phyloP scores from a whole-genome alignment of 2,113 vertebrate genomes.

The Atherinomorus stipes region DNA sequence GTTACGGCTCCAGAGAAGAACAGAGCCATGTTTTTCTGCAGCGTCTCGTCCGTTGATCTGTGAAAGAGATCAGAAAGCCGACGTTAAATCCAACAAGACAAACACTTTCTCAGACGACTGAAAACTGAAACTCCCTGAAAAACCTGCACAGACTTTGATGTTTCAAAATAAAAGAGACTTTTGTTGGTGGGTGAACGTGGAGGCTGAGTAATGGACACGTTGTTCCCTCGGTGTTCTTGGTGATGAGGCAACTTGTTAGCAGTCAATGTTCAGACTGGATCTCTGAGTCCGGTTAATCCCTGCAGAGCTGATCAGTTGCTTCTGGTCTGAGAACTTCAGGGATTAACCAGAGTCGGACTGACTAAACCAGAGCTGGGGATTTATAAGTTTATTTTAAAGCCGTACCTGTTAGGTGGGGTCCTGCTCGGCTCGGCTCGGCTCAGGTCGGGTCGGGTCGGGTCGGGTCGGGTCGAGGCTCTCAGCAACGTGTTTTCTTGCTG shows the following conservation, averaged over 20 bases:
- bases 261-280: too few relatives aligned
- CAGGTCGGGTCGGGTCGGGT: too few relatives aligned
- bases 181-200: too few relatives aligned
- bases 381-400: not conserved
- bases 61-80: constrained; percentile 24
- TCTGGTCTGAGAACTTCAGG: not conserved
- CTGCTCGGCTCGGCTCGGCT: too few relatives aligned
- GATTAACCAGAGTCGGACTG: constrained; percentile 9
- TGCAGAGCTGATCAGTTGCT: not conserved
- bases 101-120: too few relatives aligned
- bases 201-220: too few relatives aligned
- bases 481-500: not conserved
- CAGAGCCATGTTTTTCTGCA: constrained; percentile 57
- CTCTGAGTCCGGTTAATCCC: constrained; percentile 5
- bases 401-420: constrained; percentile 7
- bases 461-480: not conserved
- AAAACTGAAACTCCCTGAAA: too few relatives aligned
- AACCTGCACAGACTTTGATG: too few relatives aligned
- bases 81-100: too few relatives aligned
- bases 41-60: constrained; percentile 30
- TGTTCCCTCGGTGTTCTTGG: too few relatives aligned
- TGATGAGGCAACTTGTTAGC: too few relatives aligned
- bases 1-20: constrained; percentile 77
- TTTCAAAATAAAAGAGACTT: too few relatives aligned
- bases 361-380: not conserved